Percentiles rank a stretch among this genome's conserved stretches.
Conservation (phyloP, 2,888 invertebrate species). For the Anagyrus pseudococci region DNA sequence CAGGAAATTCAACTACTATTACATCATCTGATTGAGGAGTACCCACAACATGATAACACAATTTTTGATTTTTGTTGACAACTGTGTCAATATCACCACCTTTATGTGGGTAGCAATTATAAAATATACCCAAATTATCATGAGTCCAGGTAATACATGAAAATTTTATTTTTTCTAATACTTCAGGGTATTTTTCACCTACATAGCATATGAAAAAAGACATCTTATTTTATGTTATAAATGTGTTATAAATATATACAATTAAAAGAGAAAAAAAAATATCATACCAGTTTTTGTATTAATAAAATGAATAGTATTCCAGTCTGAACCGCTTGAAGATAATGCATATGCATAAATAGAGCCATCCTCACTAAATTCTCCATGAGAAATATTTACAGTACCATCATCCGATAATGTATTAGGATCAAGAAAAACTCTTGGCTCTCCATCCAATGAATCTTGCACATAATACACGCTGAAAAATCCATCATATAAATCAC, state of each 20-base stretch:
- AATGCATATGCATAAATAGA: slow-evolving; percentile 88
- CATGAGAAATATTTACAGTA: slow-evolving; percentile 79
- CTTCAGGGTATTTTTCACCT: slow-evolving; percentile 86
- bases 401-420: slow-evolving; percentile 92
- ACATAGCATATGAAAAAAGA: slow-evolving; percentile 37
- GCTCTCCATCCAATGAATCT: slow-evolving; percentile 77
- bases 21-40: slow-evolving; percentile 87
- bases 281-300: slow-evolving; percentile 73
- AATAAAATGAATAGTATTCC: slow-evolving; percentile 88
- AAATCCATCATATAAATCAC: not conserved
- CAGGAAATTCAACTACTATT: slow-evolving; percentile 86
- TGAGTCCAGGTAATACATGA: slow-evolving; percentile 93
- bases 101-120: slow-evolving; percentile 84
- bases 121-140: slow-evolving; percentile 94
- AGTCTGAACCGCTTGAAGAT: slow-evolving; percentile 94
- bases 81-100: slow-evolving; percentile 90
- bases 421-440: slow-evolving; percentile 91
- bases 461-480: slow-evolving; percentile 88
- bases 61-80: slow-evolving; percentile 87
- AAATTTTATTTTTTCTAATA: slow-evolving; percentile 91
- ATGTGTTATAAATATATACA: no score
- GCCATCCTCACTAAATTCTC: slow-evolving; percentile 89
- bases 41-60: slow-evolving; percentile 90
- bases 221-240: not conserved
- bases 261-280: not conserved